Evolutionary conservation across 2,888 invertebrate species (phyloP).

Genomic region (Xanthia togata): DNA sequence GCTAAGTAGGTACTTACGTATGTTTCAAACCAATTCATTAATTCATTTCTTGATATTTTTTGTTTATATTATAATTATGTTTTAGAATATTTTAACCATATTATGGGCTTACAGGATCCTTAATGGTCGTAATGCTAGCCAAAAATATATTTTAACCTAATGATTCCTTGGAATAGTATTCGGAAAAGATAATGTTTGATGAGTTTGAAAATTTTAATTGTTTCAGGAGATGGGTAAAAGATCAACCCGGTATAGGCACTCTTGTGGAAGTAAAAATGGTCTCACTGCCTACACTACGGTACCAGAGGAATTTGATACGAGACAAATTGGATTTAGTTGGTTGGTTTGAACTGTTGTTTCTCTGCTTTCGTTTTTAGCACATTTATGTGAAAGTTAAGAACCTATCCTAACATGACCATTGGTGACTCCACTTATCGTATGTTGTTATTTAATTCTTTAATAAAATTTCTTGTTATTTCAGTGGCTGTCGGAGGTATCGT

Average conservation of each 20-base stretch:
- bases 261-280: conserved; percentile 81
- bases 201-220: conserved; percentile 16
- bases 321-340: conserved; percentile 92
- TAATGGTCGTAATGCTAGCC: neutral
- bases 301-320: conserved; percentile 91
- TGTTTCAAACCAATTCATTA: neutral
- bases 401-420: conserved; percentile 20
- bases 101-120: neutral
- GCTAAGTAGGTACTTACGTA: conserved; percentile 75
- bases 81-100: neutral
- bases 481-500: conserved; percentile 92
- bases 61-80: neutral
- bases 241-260: conserved; percentile 63
- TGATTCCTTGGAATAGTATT: neutral
- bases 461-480: conserved; percentile 74
- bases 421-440: neutral
- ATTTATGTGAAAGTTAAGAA: conserved; percentile 17
- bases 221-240: conserved; percentile 64
- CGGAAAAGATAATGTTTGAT: neutral
- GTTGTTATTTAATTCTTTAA: neutral
- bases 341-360: conserved; percentile 69
- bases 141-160: neutral
- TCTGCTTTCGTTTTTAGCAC: conserved; percentile 1
- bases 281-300: conserved; percentile 90
- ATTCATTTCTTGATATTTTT: neutral